Percentiles rank a stretch among this genome's conserved stretches.
Conservation (phyloP, 2,888 invertebrate genomes). For the Hanleya hanleyi region DNA sequence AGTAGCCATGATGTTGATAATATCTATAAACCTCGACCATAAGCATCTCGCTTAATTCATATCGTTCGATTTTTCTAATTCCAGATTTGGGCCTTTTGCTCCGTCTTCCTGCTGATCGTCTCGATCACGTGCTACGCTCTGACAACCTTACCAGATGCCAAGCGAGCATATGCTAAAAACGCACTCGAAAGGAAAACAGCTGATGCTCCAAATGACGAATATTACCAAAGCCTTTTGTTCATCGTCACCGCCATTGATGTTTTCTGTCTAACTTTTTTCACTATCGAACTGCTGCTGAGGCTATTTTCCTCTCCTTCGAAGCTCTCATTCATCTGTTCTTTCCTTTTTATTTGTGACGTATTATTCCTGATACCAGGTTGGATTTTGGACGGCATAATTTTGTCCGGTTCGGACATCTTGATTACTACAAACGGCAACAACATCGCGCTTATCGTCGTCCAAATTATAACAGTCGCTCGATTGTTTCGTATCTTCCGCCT, state of each 20-base stretch:
- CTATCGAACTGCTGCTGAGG: background rate
- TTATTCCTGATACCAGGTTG: background rate
- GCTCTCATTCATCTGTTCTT: background rate
- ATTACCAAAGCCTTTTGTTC: background rate
- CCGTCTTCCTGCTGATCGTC: background rate
- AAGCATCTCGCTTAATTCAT: no score
- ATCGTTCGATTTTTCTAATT: no score
- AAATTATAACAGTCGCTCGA: background rate
- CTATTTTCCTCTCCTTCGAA: background rate
- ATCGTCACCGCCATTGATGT: background rate
- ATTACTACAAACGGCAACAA: background rate
- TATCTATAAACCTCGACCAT: no score
- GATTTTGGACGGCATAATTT: background rate
- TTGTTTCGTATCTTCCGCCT: background rate
- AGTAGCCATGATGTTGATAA: no score
- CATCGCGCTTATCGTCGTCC: background rate
- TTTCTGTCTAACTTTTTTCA: background rate
- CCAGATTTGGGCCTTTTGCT: background rate
- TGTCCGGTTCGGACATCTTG: background rate
- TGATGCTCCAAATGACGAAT: background rate
- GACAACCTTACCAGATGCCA: background rate
- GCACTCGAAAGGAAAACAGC: background rate
- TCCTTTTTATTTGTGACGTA: background rate
- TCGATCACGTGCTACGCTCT: constrained; percentile 2
- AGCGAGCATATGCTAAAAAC: background rate